Evolutionary conservation across 2,113 vertebrate species (phyloP).

Genomic region (Pomatorhinus ruficollis): DNA sequence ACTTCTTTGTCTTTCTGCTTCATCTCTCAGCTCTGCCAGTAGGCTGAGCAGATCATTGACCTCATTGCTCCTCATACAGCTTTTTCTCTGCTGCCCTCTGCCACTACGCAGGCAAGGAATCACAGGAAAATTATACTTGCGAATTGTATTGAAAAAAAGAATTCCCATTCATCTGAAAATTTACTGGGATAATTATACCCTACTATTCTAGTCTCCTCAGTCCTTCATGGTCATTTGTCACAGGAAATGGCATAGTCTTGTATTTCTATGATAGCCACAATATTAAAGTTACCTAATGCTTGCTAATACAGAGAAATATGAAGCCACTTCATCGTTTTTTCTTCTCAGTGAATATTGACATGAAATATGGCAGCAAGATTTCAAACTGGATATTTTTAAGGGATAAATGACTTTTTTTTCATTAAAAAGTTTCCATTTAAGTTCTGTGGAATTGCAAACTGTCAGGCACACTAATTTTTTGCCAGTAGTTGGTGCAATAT

Average conservation of each 20-base stretch:
- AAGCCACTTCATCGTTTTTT: background rate
- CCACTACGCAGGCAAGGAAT: background rate
- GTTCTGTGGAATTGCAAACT: background rate
- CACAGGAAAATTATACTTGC: background rate
- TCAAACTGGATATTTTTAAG: background rate
- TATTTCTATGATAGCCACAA: background rate
- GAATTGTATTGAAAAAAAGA: background rate
- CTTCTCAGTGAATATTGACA: background rate
- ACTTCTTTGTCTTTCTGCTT: background rate
- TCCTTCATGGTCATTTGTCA: background rate
- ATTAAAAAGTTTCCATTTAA: background rate
- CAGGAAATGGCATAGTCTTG: background rate
- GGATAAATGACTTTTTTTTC: background rate
- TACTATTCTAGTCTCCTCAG: background rate
- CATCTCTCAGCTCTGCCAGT: background rate
- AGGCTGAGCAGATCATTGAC: background rate
- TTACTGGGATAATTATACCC: background rate
- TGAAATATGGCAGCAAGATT: background rate
- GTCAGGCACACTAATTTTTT: background rate
- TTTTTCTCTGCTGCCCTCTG: background rate
- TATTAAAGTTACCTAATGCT: background rate
- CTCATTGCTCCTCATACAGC: too few species aligned
- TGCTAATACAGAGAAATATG: background rate
- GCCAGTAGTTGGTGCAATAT: background rate
- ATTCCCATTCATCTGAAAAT: background rate